Base-by-base conservation (phyloP, 2,888 invertebrate genomes). In the Acleris cristana region DNA sequence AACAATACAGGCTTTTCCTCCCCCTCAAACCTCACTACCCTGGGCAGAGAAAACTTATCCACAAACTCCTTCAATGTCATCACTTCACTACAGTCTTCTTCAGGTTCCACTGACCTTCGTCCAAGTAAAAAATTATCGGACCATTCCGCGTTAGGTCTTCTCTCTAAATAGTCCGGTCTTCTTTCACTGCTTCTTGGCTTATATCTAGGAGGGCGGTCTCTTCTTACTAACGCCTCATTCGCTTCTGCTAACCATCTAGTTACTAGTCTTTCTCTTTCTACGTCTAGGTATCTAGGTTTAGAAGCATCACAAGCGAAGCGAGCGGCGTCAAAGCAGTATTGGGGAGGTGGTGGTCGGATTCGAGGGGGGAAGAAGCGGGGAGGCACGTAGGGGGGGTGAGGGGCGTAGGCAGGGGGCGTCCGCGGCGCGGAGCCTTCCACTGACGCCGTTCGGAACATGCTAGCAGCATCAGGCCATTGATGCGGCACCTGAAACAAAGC, bases 31-130 rank as follows among this genome's bases (percentile, higher is more conserved):
- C 92, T 88, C 74, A 94, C 94, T 30, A 95, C 94, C 68, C 94
- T 88, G 6, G 95, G 95, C 72, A 95, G 82, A 30, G 94, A 94
- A 78, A 94, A 94, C 84, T 93, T 92, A 77, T 94, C 94, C 77
- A 95, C 90, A 80, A 95, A 95, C 76, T 94, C 94, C 74, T 94
- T 92, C 52, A 93, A 82, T 8, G 90, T 86, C 86, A 93, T 86
- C 79, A 89, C 88, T 79, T 93, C 93, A 88, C 88, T 89, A 70
- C 73, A 70, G 65, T 91, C 92, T 52, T 93, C 93, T 69, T 93
- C 92, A 0, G 90, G 89, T 57, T 92, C 92, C 0, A 84, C 85
- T 0, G 92, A 92, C 0, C 89, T 78, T 72, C 88, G 80, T 5
- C 90, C 88, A 3, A 92, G 75, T 23, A 92, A 73, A 53, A 92